These are phyloP conservation scores for Paedocypris micromegethes DNA, from an alignment of 2,797 vertebrate species.

Conservation along the genomic window DNA sequence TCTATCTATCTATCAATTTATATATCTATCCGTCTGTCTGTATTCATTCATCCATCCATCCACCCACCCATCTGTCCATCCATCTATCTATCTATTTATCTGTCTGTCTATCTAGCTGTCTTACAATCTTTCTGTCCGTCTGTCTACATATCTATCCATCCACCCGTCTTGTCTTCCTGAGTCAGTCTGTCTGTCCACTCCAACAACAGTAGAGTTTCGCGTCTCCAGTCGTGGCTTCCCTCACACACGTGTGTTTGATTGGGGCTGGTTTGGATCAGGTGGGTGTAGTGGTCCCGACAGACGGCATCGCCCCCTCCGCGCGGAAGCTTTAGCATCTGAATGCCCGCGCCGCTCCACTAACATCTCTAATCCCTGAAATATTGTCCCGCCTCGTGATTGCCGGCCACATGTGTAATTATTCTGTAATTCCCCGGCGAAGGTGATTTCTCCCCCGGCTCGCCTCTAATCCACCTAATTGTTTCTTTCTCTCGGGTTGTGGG, in stretches of 20 bases:
- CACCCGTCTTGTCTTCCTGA: no score
- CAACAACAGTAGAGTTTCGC: no score
- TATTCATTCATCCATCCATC: no score
- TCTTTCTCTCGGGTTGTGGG: conserved; percentile 75
- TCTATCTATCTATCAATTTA: no score
- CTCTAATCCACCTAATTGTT: conserved; percentile 82
- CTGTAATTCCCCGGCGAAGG: conserved; percentile 83
- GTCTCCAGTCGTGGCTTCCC: conserved; percentile 36
- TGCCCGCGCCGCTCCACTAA: conserved; percentile 80
- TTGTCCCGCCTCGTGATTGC: conserved; percentile 76
- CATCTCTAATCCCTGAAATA: conserved; percentile 94
- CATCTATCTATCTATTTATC: no score
- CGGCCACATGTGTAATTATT: conserved; percentile 86
- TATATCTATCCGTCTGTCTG: no score
- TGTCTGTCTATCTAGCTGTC: no score
- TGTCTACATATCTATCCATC: no score
- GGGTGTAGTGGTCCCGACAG: conserved; percentile 73
- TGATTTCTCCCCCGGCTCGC: conserved; percentile 70
- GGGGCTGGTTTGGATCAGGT: no score
- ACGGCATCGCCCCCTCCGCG: conserved; percentile 81
- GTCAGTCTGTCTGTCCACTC: no score
- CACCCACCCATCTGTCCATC: no score
- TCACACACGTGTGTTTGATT: conserved; percentile 69
- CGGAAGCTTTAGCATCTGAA: conserved; percentile 84
- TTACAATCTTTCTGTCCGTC: no score